phyloP scores from a whole-genome alignment of 1,140 invertebrate genomes.

The Varroa destructor region DNA sequence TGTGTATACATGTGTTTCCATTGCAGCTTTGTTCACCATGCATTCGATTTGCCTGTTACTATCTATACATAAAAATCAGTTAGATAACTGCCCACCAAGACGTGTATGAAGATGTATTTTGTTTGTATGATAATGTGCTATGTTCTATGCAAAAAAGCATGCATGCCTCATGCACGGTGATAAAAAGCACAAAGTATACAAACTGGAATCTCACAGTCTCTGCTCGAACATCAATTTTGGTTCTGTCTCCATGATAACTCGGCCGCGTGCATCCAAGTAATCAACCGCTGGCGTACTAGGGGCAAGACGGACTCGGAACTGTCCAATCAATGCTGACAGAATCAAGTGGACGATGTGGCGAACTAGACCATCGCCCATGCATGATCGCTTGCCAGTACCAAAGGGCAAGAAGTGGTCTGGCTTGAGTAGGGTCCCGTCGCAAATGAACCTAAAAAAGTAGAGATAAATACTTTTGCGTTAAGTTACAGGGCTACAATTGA shows the following conservation, averaged over 20 bases:
- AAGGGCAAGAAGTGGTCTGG: slow-evolving; percentile 64
- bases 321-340: slow-evolving; percentile 57
- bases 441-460: slow-evolving; percentile 36
- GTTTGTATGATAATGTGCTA: too few relatives aligned
- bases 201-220: neutral
- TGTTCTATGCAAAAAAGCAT: too few relatives aligned
- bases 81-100: too few relatives aligned
- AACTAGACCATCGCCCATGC: slow-evolving; percentile 71
- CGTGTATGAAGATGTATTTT: too few relatives aligned
- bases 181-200: neutral
- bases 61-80: too few relatives aligned
- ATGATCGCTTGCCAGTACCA: slow-evolving; percentile 65
- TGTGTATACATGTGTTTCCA: too few relatives aligned
- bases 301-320: slow-evolving; percentile 52
- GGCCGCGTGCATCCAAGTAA: neutral
- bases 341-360: slow-evolving; percentile 58
- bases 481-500: too few relatives aligned
- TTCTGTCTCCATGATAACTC: slow-evolving; percentile 12
- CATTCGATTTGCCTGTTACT: too few relatives aligned
- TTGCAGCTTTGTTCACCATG: too few relatives aligned
- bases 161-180: too few relatives aligned
- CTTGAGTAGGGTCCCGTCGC: slow-evolving; percentile 41
- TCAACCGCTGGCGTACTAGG: neutral
- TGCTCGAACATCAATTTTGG: slow-evolving; percentile 1
- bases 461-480: neutral